Conservation (phyloP, 2,888 invertebrate species). For the Drosophila eohydei region DNA sequence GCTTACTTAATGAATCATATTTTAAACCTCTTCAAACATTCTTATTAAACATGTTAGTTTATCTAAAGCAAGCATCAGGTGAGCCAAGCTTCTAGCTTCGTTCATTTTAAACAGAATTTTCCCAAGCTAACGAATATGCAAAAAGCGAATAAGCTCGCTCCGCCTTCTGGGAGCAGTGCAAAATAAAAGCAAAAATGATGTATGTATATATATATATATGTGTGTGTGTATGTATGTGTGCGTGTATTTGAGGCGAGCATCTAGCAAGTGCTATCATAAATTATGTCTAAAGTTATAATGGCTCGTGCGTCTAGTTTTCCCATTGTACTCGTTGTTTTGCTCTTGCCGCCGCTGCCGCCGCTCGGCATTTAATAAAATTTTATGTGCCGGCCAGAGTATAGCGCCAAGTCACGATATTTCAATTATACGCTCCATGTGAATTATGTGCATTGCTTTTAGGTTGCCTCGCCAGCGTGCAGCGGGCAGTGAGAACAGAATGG, state of each 20-base stretch:
- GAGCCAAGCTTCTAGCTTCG: not conserved
- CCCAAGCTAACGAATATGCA: not conserved
- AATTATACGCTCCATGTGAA: conserved; percentile 69
- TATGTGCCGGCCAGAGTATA: conserved; percentile 39
- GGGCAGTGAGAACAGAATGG: not conserved
- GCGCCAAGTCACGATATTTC: conserved; percentile 76
- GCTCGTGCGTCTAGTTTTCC: conserved; percentile 63
- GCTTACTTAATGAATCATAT: not conserved
- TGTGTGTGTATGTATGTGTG: not conserved
- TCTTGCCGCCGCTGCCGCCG: conserved; percentile 20
- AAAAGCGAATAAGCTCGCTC: conserved; percentile 3
- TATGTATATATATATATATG: conserved; percentile 3
- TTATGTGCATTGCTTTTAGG: conserved; percentile 50
- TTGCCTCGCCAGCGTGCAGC: conserved; percentile 9
- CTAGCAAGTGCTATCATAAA: conserved; percentile 73
- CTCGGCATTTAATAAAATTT: conserved; percentile 63
- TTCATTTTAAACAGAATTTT: not conserved
- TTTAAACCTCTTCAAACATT: not conserved
- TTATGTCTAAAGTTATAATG: conserved; percentile 77
- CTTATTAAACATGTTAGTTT: not conserved
- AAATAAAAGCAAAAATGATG: conserved; percentile 27
- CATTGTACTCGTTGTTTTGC: conserved; percentile 44
- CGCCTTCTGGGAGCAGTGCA: not conserved
- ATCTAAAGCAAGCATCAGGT: not conserved
- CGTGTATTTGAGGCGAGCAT: conserved; percentile 33